Evolutionary conservation across 2,888 invertebrate genomes (phyloP), one percentile per base, ranked within the genome.

Genomic region (Pristionchus maxplancki): DNA sequence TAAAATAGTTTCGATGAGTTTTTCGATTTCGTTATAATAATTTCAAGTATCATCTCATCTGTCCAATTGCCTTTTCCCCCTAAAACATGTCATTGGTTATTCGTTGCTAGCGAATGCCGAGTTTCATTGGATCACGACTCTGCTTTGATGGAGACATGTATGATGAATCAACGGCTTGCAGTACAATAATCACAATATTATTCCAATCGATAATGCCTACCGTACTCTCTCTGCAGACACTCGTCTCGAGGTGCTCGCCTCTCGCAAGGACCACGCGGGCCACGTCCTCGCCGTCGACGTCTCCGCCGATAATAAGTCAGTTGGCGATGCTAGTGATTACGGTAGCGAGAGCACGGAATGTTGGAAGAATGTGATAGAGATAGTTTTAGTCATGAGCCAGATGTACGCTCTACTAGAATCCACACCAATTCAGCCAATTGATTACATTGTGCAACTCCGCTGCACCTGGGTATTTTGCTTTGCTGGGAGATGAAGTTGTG

Each of bases 241-340:
- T 9, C 82, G 50, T 6, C 53, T 90, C 53, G 89, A 90, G 48
- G 31, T 89, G 17, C 37, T 90, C 13, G 87, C 83, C 1, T 64
- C 89, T 1, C 74, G 89, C 44, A 82, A 86, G 28, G 90, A 89
- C 64, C 90, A 90, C 44, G 90, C 88, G 28, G 90, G 90, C 6
- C 90, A 90, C 78, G 90, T 90, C 3, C 71, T 90, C 11, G 85
- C 89, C 9, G 82, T 90, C 53, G 90, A 89, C 78, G 88, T 88
- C 11, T 90, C 90, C 17, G 71, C 71, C n/a, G 90, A 90, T 71
- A 88, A 83, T 48, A 81, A 89, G 89, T 90, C 20, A 84, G 78
- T 78, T 78, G 44, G n/a, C 24, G 78, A 44, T 78, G 31, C 17
- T 9, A 8, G 37, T 15, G 53, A 20, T 8, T 83, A 82, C 53